A percentile compares a stretch with the other conserved stretches of the same genome.
phyloP scores from a whole-genome alignment of 1,140 invertebrate genomes.

The Caenorhabditis remanei region DNA sequence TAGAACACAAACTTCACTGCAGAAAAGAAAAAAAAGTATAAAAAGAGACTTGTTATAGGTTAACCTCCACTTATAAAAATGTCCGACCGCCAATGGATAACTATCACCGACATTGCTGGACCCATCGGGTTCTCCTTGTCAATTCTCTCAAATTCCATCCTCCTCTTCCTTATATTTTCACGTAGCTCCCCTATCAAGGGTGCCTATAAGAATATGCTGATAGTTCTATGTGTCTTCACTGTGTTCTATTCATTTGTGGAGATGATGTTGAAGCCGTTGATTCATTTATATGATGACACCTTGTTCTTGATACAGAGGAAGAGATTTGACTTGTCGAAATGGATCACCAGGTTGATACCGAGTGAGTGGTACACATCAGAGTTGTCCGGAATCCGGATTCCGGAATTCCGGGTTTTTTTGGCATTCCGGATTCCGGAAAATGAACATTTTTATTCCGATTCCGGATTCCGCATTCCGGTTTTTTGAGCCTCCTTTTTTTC shows the following conservation, averaged over 20 bases:
- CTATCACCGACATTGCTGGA: not conserved
- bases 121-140: not conserved
- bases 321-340: not conserved
- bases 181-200: not conserved
- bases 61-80: not conserved
- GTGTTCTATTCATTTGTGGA: slow-evolving; percentile 5
- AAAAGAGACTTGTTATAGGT: too few relatives aligned
- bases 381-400: too few relatives aligned
- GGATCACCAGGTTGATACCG: not conserved
- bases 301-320: not conserved
- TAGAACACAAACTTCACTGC: too few relatives aligned
- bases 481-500: too few relatives aligned
- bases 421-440: too few relatives aligned
- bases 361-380: too few relatives aligned
- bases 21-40: too few relatives aligned
- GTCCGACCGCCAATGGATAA: not conserved
- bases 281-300: slow-evolving; percentile 1
- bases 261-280: not conserved
- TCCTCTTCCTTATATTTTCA: not conserved
- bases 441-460: too few relatives aligned
- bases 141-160: not conserved
- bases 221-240: not conserved
- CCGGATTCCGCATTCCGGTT: too few relatives aligned
- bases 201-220: not conserved
- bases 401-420: too few relatives aligned